Evolutionary conservation across 2,113 vertebrate genomes (phyloP).

Genomic region (Eidolon helvum): DNA sequence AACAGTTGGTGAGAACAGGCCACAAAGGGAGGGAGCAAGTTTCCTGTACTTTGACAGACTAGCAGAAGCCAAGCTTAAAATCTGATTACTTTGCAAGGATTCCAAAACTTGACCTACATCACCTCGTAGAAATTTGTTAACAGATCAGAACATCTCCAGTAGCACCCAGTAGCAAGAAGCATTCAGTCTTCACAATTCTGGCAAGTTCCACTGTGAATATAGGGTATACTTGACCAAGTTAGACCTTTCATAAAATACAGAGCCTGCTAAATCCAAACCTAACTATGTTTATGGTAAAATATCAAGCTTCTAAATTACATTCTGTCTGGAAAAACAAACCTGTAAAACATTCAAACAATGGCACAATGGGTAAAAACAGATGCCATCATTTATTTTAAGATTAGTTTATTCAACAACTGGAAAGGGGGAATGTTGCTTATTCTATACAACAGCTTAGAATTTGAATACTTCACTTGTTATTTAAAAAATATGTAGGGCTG

Average conservation of each 20-base stretch:
- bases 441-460: not conserved
- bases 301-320: slow-evolving; percentile 10
- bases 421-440: slow-evolving; percentile 30
- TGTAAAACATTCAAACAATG: slow-evolving; percentile 42
- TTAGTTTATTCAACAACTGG: slow-evolving; percentile 59
- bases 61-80: slow-evolving; percentile 25
- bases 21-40: not conserved
- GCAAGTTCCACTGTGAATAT: not conserved
- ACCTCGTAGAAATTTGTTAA: not conserved
- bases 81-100: slow-evolving; percentile 30
- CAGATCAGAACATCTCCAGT: not conserved
- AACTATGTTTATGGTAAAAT: slow-evolving; percentile 8
- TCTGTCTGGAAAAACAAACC: slow-evolving; percentile 48
- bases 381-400: slow-evolving; percentile 67
- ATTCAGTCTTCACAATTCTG: not conserved
- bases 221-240: not conserved
- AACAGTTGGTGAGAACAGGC: not conserved
- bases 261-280: not conserved
- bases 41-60: slow-evolving; percentile 36
- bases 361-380: slow-evolving; percentile 59
- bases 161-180: not conserved
- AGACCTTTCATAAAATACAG: not conserved
- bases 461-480: slow-evolving; percentile 6
- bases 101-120: slow-evolving; percentile 17
- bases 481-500: not conserved